Evolutionary conservation across 2,797 vertebrate genomes (phyloP).

Genomic region (Poliocrania exsul): DNA sequence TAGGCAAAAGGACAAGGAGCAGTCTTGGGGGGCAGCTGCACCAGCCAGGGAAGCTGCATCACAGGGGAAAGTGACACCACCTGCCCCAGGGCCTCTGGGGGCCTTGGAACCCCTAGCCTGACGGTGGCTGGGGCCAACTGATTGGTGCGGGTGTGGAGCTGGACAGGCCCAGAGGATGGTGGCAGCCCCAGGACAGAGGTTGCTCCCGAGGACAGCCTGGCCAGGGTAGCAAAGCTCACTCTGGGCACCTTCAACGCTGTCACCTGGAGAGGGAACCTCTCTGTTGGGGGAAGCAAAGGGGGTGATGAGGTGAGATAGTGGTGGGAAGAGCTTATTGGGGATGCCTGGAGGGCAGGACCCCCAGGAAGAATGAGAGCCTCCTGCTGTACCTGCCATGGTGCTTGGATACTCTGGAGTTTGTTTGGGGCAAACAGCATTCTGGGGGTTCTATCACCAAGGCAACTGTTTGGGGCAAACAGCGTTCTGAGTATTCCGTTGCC

Average conservation of each 20-base stretch:
- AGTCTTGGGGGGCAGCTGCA: not conserved
- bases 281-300: not conserved
- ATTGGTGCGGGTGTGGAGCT: not conserved
- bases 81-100: not conserved
- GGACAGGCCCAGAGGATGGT: not conserved
- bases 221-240: not conserved
- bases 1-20: not conserved
- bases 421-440: not conserved
- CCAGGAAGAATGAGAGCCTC: not conserved
- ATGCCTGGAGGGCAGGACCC: not conserved
- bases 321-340: not conserved
- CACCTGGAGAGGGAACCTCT: not conserved
- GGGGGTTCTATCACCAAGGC: not conserved
- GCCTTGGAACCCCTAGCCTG: not conserved
- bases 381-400: not conserved
- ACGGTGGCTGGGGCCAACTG: not conserved
- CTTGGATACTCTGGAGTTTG: not conserved
- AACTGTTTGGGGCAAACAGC: not conserved
- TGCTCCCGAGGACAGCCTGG: not conserved
- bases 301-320: not conserved
- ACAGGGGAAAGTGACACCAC: not conserved
- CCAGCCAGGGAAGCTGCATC: not conserved
- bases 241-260: not conserved
- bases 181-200: not conserved
- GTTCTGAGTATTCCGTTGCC: not conserved